A percentile compares a stretch with the other conserved stretches of the same genome.
phyloP scores from a whole-genome alignment of 2,888 invertebrate species.

The Lepidocyrtoides sp. region DNA sequence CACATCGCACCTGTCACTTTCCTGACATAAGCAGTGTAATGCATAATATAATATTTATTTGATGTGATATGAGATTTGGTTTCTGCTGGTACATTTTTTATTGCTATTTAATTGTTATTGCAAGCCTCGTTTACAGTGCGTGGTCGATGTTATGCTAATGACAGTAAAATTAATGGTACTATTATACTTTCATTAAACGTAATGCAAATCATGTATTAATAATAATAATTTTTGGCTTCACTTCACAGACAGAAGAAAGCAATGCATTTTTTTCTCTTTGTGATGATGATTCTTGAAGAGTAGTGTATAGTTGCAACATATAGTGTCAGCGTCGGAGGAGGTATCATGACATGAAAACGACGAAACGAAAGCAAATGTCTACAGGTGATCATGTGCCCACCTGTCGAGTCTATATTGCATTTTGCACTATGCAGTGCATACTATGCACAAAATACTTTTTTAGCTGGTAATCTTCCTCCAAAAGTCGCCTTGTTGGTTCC shows the following conservation, averaged over 20 bases:
- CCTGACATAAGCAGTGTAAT: conserved; percentile 51
- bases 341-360: conserved; percentile 52
- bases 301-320: background rate
- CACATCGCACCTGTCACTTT: conserved; percentile 54
- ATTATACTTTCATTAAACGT: conserved; percentile 32
- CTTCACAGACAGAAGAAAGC: background rate
- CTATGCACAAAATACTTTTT: background rate
- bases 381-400: conserved; percentile 66
- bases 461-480: conserved; percentile 14
- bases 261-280: background rate
- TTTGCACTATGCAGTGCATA: background rate
- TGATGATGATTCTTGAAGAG: background rate
- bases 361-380: conserved; percentile 59
- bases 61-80: background rate
- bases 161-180: conserved; percentile 40
- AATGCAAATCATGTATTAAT: conserved; percentile 26
- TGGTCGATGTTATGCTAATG: conserved; percentile 33
- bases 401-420: conserved; percentile 57
- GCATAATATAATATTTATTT: background rate
- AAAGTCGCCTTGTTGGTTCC: conserved; percentile 41
- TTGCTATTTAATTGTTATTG: background rate
- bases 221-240: conserved; percentile 37
- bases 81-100: background rate
- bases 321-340: conserved; percentile 49
- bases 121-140: background rate